A percentile compares a stretch with the other conserved stretches of the same genome.
phyloP scores from a whole-genome alignment of 2,113 vertebrate genomes.

The Alligator mississippiensis region DNA sequence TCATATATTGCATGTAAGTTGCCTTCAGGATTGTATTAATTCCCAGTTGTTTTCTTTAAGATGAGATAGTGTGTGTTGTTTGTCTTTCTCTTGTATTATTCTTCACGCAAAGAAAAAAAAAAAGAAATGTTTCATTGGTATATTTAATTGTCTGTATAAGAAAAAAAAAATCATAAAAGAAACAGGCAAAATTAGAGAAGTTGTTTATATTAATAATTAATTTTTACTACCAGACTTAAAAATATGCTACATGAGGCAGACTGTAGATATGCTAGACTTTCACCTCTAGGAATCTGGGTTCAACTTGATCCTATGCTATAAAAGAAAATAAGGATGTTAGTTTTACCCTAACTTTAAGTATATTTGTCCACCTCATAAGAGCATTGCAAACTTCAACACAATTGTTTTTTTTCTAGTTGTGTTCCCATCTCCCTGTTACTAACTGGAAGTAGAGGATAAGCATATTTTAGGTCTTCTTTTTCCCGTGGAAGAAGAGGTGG shows the following conservation, averaged over 20 bases:
- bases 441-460: no score
- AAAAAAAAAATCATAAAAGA: not conserved
- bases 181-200: not conserved
- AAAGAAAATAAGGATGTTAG: not conserved
- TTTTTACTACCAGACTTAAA: not conserved
- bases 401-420: not conserved
- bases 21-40: not conserved
- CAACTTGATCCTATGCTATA: not conserved
- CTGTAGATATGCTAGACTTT: not conserved
- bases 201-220: rapidly evolving
- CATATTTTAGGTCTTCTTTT: no score
- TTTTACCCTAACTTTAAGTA: not conserved
- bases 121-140: not conserved
- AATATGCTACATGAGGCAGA: not conserved
- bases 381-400: rapidly evolving
- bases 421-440: no score
- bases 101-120: not conserved
- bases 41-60: not conserved
- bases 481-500: no score
- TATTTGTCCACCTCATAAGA: not conserved
- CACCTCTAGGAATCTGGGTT: not conserved
- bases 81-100: not conserved
- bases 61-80: not conserved
- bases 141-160: not conserved
- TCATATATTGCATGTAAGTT: not conserved